These are phyloP conservation scores for Anhinga anhinga DNA, from an alignment of 2,113 vertebrate species.

Conservation along the genomic window DNA sequence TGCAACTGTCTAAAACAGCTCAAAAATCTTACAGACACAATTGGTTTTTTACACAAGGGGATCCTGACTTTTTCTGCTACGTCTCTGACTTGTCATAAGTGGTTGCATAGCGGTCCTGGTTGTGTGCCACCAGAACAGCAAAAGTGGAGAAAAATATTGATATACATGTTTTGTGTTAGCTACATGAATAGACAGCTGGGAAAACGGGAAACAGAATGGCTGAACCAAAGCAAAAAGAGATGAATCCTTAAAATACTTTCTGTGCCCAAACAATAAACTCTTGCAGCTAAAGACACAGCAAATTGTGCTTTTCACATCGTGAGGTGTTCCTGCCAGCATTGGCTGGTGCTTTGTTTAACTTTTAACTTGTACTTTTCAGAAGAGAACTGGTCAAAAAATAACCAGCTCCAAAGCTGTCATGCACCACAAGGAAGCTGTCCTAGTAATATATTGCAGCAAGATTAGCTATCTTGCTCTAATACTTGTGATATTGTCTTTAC, in stretches of 20 bases:
- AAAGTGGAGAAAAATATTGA: not conserved
- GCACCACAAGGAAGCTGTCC: not conserved
- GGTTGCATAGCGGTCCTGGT: not conserved
- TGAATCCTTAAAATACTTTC: not conserved
- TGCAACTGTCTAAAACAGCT: not conserved
- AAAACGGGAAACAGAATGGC: not conserved
- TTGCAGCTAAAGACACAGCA: not conserved
- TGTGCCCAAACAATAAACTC: not conserved
- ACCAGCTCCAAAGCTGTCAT: not conserved
- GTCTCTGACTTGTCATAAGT: not conserved
- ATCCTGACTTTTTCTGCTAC: not conserved
- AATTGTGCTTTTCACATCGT: not conserved
- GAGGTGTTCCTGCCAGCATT: not conserved
- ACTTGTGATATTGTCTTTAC: not conserved
- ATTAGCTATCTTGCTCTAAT: not conserved
- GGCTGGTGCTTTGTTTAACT: not conserved
- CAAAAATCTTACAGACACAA: not conserved
- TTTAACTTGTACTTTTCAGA: conserved; percentile 16
- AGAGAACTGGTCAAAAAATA: not conserved
- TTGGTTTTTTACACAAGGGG: not conserved
- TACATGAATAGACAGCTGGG: not conserved
- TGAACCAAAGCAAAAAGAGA: not conserved
- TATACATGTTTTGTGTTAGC: not conserved
- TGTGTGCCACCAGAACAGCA: not conserved
- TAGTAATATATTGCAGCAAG: not conserved